Evolutionary conservation across 2,797 vertebrate species (phyloP).

Genomic region (Eupleurogrammus muticus): DNA sequence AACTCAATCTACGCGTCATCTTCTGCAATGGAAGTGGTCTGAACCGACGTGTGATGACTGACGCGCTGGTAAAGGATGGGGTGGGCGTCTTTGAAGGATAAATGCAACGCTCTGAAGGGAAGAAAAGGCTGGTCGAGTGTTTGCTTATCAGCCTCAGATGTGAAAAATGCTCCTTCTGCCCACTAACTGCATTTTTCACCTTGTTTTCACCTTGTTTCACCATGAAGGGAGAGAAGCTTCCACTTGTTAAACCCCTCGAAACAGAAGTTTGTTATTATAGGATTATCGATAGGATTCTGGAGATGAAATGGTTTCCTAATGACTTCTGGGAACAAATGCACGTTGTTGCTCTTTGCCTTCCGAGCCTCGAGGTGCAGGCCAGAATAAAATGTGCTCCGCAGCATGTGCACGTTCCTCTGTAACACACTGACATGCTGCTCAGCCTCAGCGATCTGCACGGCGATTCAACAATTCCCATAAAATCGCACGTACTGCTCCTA

Average conservation of each 20-base stretch:
- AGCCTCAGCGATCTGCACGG: not conserved
- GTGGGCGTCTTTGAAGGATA: too few species aligned
- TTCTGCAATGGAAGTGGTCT: slow-evolving; percentile 16
- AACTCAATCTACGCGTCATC: slow-evolving; percentile 21
- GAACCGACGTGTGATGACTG: slow-evolving; percentile 31
- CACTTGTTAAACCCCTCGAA: slow-evolving; percentile 53
- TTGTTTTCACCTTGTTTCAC: slow-evolving; percentile 6
- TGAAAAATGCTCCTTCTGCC: slow-evolving; percentile 6
- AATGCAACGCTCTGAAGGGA: not conserved
- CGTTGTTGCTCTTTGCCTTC: slow-evolving; percentile 34
- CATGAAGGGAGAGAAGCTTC: slow-evolving; percentile 16
- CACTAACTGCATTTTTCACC: slow-evolving; percentile 6
- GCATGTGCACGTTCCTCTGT: not conserved
- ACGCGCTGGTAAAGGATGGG: too few species aligned
- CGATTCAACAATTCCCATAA: slow-evolving; percentile 18
- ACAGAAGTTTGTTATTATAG: slow-evolving; percentile 52
- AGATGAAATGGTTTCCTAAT: slow-evolving; percentile 31
- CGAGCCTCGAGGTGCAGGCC: not conserved
- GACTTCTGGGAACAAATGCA: slow-evolving; percentile 24
- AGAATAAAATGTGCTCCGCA: slow-evolving; percentile 10
- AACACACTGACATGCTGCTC: not conserved
- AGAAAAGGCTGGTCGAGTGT: not conserved
- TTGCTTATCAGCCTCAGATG: not conserved
- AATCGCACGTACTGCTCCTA: not conserved
- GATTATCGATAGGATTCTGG: slow-evolving; percentile 37